These are phyloP conservation scores for Botrylloides violaceus DNA, from an alignment of 23 tunicate genomes.

Conservation along the genomic window DNA sequence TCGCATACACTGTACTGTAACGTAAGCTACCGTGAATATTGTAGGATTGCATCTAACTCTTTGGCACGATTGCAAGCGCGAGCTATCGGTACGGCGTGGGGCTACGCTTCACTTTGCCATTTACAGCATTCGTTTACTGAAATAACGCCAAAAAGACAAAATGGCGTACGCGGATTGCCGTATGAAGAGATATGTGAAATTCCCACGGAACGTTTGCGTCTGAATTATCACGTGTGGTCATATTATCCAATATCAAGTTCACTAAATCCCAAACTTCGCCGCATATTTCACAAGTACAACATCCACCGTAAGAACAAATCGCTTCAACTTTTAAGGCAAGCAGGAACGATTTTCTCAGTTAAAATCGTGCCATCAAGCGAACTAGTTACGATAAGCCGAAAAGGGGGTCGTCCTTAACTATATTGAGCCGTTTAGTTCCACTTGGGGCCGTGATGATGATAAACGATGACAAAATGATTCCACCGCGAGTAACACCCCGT, in stretches of 20 bases:
- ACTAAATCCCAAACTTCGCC: background rate
- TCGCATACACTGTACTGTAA: too few species aligned
- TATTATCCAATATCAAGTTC: background rate
- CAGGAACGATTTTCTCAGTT: too few species aligned
- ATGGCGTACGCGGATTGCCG: background rate
- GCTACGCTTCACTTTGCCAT: too few species aligned
- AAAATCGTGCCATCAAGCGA: background rate
- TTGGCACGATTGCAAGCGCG: too few species aligned
- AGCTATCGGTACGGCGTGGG: too few species aligned
- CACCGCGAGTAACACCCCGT: conserved; percentile 19
- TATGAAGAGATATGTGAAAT: too few species aligned
- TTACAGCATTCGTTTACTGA: too few species aligned
- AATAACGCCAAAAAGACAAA: background rate
- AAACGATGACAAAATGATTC: conserved; percentile 9
- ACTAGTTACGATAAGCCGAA: background rate
- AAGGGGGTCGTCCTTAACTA: background rate
- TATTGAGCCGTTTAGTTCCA: conserved; percentile 2
- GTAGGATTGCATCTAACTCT: too few species aligned
- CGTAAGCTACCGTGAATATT: too few species aligned
- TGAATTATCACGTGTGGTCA: background rate
- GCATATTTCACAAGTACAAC: background rate
- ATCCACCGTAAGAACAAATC: background rate
- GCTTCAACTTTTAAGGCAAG: background rate
- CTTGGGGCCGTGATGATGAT: conserved; percentile 18
- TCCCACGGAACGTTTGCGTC: background rate